Evolutionary conservation across 2,113 vertebrate genomes (phyloP), one percentile per base, ranked within the genome.

Genomic region (Mus spicilegus): DNA sequence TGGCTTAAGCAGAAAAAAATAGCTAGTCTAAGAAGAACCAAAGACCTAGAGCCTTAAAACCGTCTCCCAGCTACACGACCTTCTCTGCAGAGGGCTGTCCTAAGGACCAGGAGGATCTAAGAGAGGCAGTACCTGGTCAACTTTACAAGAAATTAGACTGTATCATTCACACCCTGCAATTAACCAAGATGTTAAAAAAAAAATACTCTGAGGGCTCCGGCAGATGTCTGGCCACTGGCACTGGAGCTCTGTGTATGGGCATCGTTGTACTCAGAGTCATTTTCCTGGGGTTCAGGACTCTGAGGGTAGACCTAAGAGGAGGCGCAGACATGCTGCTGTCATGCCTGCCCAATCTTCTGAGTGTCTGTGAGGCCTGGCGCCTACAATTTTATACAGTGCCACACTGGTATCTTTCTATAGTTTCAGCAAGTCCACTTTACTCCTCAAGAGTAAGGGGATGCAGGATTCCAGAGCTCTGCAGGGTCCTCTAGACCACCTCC

Each of bases 21-120:
- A 73, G 46, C 30, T 61, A 56, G 58, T 63, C 63, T 49, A 78
- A 49, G 72, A 95, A 95, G 49, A 80, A 95, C 58, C 77, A 54
- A 91, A 56, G 87, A 78, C 30, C 61, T 16, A 67, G 61, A 89
- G 72, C 39, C 36, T 46, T 30, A 58, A 63, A n/a, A 92, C 42
- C 30, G 72, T 28, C 72, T 24, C 86, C 77, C 75, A 82, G 92
- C n/a, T 81, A 51, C 69, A 65, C 86, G 63, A 77, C 72, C 63
- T 36, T 77, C 5, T 95, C 93, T 86, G 58, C 26, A 89, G 90
- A 94, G 75, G 58, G 69, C 42, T 75, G 14, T 87, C 28, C 54
- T 87, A 36, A 93, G 78, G 39, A 84, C 56, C 61, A n/a, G 26
- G 12, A 87, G 54, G 39, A 75, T 36, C 65, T 89, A 58, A 89